phyloP scores from a whole-genome alignment of 2,797 vertebrate genomes.

The Spea hammondii region DNA sequence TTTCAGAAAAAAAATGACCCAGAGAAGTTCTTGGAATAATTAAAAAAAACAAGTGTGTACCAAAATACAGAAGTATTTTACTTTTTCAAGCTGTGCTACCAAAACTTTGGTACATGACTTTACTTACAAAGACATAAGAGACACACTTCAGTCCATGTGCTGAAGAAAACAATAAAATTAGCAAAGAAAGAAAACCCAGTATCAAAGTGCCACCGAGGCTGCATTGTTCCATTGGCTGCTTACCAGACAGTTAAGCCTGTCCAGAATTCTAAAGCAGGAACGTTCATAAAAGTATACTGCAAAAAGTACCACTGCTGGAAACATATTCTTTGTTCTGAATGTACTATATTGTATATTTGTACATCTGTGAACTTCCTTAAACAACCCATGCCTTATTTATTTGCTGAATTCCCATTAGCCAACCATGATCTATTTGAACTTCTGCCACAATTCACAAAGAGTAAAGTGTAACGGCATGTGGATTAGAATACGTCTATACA shows the following conservation, averaged over 20 bases:
- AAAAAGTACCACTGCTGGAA: slow-evolving; percentile 39
- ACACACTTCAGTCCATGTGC: slow-evolving; percentile 16
- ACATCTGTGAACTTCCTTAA: no score
- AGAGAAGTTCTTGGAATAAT: no score
- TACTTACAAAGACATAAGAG: slow-evolving; percentile 23
- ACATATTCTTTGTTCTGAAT: slow-evolving; percentile 11
- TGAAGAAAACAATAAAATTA: slow-evolving; percentile 48
- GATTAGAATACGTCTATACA: no score
- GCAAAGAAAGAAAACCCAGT: slow-evolving; percentile 43
- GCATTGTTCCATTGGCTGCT: slow-evolving; percentile 47
- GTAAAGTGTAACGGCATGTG: no score
- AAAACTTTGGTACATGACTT: slow-evolving; percentile 39
- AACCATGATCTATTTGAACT: no score
- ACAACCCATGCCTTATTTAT: no score
- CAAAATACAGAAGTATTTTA: no score
- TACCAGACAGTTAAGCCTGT: slow-evolving; percentile 47
- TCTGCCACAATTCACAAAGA: no score
- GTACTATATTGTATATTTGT: no score
- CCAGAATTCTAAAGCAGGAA: slow-evolving; percentile 43
- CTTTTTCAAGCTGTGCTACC: neutral
- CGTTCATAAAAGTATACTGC: slow-evolving; percentile 41
- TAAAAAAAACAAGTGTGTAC: no score
- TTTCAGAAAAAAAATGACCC: no score
- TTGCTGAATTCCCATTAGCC: no score
- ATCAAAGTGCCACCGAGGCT: slow-evolving; percentile 41